A percentile compares a stretch with the other conserved stretches of the same genome.
phyloP scores from a whole-genome alignment of 2,113 vertebrate genomes.

The Brachyhypopomus occidentalis region DNA sequence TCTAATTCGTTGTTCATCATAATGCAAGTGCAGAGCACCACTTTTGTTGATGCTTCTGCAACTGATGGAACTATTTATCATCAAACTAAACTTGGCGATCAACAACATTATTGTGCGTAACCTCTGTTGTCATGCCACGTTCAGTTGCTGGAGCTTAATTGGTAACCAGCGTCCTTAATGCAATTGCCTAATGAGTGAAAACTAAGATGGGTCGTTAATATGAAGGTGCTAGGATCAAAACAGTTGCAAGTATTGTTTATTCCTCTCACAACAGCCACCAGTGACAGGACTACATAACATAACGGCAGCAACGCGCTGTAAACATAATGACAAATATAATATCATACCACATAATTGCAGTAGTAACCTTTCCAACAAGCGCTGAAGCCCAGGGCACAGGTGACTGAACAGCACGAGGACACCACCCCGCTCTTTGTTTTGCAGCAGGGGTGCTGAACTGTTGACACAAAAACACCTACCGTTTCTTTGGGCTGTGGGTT shows the following conservation, averaged over 20 bases:
- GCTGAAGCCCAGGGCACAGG: neutral
- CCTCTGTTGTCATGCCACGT: too few species aligned
- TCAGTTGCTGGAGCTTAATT: too few species aligned
- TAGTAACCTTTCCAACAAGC: neutral
- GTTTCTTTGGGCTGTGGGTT: slow-evolving; percentile 48
- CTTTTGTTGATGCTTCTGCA: too few species aligned
- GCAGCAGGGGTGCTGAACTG: slow-evolving; percentile 13
- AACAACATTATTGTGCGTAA: too few species aligned
- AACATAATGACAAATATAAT: neutral
- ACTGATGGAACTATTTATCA: too few species aligned
- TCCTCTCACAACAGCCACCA: neutral
- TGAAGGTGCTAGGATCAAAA: too few species aligned
- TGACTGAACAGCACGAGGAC: slow-evolving; percentile 35
- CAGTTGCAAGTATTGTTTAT: neutral
- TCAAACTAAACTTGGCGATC: too few species aligned
- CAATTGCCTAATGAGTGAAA: too few species aligned
- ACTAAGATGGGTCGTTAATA: too few species aligned
- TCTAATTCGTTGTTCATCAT: too few species aligned
- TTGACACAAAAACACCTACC: slow-evolving; percentile 57
- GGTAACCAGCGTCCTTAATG: too few species aligned
- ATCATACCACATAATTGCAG: neutral
- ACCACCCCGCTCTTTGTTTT: slow-evolving; percentile 16
- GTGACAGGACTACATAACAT: neutral
- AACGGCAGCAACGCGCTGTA: neutral
- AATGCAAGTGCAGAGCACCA: too few species aligned